Evolutionary conservation across 1,140 invertebrate species (phyloP), one percentile per base, ranked within the genome.

Genomic region (Dryas iulia): DNA sequence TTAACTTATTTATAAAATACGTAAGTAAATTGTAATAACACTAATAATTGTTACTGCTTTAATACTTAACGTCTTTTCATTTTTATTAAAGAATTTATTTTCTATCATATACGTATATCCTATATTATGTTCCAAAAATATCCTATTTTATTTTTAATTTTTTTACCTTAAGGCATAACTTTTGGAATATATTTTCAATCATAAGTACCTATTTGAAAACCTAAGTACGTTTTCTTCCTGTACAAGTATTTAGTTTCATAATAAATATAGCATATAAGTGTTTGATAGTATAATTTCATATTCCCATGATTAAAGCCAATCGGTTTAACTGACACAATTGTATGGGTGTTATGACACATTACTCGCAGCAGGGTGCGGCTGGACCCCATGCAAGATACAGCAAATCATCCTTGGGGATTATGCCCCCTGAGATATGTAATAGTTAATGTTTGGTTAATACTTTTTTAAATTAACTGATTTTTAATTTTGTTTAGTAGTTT

Each of bases 331-430:
- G 63, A 80, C 79, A 82, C 81, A 83, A 86, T 83, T 74, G 77
- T 74, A 77, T 73, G 77, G 76, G 83, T 83, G 82, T 90, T 90
- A 87, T 87, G 86, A 90, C 87, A 86, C 87, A 87, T 90, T 88
- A 88, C 54, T 62, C 71, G 21, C 56, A 60, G 74, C 66, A 78
- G 66, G 66, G 66, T 14, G 59, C 59, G 57, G 25, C 58, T 26
- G 59, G 77, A 78, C 83, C 79, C 81, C 80, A 82, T 76, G 84
- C 81, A 85, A 80, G 77, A 84, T 85, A 81, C 73, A 78, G 80
- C 83, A 81, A 84, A 71, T 80, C 76, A 77, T 82, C 78, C 79
- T 69, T 26, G 58, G 83, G 82, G 80, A 79, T 25, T 63, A 57
- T n/a, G 30, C 24, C 72, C 79, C 76, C 74, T 53, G 33, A 69